A percentile compares a stretch with the other conserved stretches of the same genome.
phyloP scores from a whole-genome alignment of 2,113 vertebrate genomes.

The Hippoglossus stenolepis region DNA sequence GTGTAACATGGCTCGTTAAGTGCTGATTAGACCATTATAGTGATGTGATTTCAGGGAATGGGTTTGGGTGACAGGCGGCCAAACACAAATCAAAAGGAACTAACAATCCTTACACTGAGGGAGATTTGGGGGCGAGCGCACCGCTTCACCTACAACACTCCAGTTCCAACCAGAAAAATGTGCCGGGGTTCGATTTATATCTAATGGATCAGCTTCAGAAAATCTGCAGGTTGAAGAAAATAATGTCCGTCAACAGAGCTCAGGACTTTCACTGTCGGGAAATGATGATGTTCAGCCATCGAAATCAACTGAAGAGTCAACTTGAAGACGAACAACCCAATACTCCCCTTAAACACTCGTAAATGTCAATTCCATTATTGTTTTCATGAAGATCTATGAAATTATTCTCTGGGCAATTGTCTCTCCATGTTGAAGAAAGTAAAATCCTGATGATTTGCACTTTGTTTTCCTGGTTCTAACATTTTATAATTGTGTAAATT shows the following conservation, averaged over 20 bases:
- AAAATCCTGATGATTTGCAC: no score
- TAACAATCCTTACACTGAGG: constrained; percentile 63
- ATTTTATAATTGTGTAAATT: no score
- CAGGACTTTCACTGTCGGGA: not conserved
- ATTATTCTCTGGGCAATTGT: no score
- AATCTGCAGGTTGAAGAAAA: not conserved
- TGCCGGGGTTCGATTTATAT: constrained; percentile 25
- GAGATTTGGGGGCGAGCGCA: constrained; percentile 62
- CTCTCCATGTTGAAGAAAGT: no score
- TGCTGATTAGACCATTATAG: constrained; percentile 82
- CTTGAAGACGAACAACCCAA: no score
- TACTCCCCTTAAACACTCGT: no score
- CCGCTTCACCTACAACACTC: constrained; percentile 52
- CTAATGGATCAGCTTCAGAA: constrained; percentile 31
- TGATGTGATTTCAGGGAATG: constrained; percentile 80
- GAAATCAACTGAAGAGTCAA: no score
- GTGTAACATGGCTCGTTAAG: constrained; percentile 81
- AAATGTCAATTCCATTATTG: no score
- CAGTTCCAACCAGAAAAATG: constrained; percentile 28
- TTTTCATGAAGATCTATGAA: no score
- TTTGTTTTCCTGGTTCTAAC: no score
- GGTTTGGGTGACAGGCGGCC: constrained; percentile 70
- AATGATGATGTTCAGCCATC: no score
- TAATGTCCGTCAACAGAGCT: constrained; percentile 6
- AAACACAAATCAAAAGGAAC: constrained; percentile 73